phyloP scores from a whole-genome alignment of 2,797 vertebrate genomes.

The Acipenser ruthenus region DNA sequence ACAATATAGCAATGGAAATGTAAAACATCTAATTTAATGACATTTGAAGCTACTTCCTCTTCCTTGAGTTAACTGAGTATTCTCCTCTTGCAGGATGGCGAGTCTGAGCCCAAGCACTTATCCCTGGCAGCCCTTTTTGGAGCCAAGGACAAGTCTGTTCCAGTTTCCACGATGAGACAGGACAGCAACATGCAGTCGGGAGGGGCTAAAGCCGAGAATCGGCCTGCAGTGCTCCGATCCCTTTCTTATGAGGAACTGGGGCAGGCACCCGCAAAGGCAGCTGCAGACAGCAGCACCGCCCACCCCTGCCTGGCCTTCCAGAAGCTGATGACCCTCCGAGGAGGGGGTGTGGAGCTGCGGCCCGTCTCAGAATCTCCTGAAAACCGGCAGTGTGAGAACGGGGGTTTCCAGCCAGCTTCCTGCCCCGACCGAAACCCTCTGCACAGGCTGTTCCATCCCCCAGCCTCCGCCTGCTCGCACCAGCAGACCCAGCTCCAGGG shows the following conservation, averaged over 20 bases:
- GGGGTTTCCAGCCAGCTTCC: slow-evolving; percentile 31
- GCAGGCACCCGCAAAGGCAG: slow-evolving; percentile 12
- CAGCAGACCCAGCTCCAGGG: slow-evolving; percentile 32
- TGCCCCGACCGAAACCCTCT: slow-evolving; percentile 39
- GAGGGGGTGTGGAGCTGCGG: slow-evolving; percentile 57
- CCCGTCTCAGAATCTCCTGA: slow-evolving; percentile 72
- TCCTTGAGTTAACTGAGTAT: neutral
- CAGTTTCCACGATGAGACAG: slow-evolving; percentile 10
- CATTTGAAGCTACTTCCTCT: too few relatives aligned
- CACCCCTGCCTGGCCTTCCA: slow-evolving; percentile 85
- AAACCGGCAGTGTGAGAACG: slow-evolving; percentile 61
- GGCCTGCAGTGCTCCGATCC: slow-evolving; percentile 64
- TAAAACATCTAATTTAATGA: too few relatives aligned
- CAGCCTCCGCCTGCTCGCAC: slow-evolving; percentile 26
- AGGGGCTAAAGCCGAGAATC: slow-evolving; percentile 15
- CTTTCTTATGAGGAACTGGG: slow-evolving; percentile 70
- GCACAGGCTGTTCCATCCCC: slow-evolving; percentile 54
- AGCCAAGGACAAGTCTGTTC: slow-evolving; percentile 45
- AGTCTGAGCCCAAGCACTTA: slow-evolving; percentile 61
- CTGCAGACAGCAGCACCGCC: slow-evolving; percentile 33
- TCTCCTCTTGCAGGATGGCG: slow-evolving; percentile 40
- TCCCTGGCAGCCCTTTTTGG: slow-evolving; percentile 77
- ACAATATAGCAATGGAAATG: too few relatives aligned
- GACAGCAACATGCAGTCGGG: slow-evolving; percentile 22
- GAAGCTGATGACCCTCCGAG: slow-evolving; percentile 75